Percentiles rank a stretch among this genome's conserved stretches.
Evolutionary conservation across 1,140 invertebrate genomes (phyloP).

Genomic region (Choristoneura fumiferana): DNA sequence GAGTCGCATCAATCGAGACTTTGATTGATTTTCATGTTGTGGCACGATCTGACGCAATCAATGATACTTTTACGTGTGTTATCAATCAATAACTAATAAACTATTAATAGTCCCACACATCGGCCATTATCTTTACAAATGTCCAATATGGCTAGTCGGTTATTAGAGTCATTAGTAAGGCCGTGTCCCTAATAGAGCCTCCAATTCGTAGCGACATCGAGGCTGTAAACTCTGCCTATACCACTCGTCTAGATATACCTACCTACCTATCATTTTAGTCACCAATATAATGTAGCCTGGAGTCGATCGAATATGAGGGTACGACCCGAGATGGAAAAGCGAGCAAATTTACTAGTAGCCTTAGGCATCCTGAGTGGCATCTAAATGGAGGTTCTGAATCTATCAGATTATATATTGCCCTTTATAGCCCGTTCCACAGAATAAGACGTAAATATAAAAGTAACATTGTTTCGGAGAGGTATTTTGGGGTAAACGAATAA

Average conservation of each 20-base stretch:
- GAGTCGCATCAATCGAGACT: not conserved
- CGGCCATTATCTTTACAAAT: conserved; percentile 12
- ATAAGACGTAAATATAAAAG: conserved; percentile 6
- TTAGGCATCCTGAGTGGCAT: not conserved
- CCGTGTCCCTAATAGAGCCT: conserved; percentile 6
- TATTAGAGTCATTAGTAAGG: not conserved
- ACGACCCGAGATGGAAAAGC: too few relatives aligned
- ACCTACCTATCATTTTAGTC: too few relatives aligned
- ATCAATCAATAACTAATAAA: conserved; percentile 16
- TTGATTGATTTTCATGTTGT: not conserved
- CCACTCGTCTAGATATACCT: too few relatives aligned
- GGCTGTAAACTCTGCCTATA: too few relatives aligned
- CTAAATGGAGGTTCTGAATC: not conserved
- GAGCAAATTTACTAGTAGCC: not conserved
- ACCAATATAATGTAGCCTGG: too few relatives aligned
- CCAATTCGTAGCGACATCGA: not conserved
- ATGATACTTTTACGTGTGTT: conserved; percentile 8
- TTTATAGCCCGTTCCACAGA: not conserved
- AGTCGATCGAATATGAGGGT: too few relatives aligned
- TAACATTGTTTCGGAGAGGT: too few relatives aligned
- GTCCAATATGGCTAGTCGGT: not conserved
- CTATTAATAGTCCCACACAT: conserved; percentile 12
- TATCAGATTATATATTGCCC: not conserved
- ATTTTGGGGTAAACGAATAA: too few relatives aligned
- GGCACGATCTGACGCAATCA: not conserved